A percentile compares a stretch with the other conserved stretches of the same genome.
phyloP scores from a whole-genome alignment of 2,888 invertebrate genomes.

The Dynastes grantii region DNA sequence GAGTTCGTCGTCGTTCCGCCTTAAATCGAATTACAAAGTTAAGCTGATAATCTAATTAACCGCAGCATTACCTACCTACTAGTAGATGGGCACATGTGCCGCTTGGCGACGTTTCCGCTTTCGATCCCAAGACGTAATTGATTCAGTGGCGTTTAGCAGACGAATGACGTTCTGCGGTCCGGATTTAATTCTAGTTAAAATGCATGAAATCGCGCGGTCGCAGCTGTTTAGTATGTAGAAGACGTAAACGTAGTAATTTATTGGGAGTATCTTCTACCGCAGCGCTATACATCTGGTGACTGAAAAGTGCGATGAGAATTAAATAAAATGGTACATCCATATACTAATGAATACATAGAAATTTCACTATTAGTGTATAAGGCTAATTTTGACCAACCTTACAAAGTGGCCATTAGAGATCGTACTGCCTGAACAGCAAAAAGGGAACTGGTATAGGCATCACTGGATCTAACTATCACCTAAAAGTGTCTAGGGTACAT shows the following conservation, averaged over 20 bases:
- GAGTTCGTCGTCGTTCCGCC: constrained; percentile 17
- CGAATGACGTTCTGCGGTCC: constrained; percentile 18
- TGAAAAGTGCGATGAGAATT: neutral
- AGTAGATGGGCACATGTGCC: constrained; percentile 9
- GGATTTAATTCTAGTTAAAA: constrained; percentile 37
- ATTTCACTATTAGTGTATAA: too few species aligned
- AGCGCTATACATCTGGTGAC: neutral
- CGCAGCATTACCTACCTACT: constrained; percentile 12
- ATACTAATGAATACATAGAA: too few species aligned
- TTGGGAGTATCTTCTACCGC: neutral
- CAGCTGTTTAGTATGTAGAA: neutral
- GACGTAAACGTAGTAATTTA: neutral
- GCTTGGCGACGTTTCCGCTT: neutral
- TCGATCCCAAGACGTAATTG: constrained; percentile 22
- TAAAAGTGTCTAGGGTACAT: too few species aligned
- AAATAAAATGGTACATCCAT: too few species aligned
- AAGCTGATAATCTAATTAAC: constrained; percentile 43
- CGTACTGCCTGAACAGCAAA: too few species aligned
- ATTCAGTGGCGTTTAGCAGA: constrained; percentile 29
- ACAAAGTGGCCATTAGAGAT: too few species aligned
- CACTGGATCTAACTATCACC: too few species aligned
- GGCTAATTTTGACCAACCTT: too few species aligned
- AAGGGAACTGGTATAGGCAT: too few species aligned
- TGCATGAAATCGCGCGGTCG: neutral
- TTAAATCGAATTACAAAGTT: constrained; percentile 44